Conservation (phyloP, 2,113 vertebrate species). For the Ochotona curzoniae region DNA sequence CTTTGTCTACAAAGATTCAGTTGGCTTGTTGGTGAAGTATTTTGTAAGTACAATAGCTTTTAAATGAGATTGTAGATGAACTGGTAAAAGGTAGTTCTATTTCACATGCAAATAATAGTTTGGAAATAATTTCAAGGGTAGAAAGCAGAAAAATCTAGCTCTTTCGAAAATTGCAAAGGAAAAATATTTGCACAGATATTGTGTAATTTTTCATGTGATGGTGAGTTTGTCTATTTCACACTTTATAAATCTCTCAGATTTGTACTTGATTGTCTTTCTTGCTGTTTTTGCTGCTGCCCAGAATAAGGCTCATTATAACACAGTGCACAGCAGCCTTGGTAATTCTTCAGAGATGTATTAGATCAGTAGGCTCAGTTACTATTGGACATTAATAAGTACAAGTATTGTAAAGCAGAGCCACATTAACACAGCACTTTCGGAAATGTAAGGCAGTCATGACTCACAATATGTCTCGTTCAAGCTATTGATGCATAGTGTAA, state of each 20-base stretch:
- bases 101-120: neutral
- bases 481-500: neutral
- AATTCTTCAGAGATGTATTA: constrained; percentile 46
- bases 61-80: neutral
- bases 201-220: neutral
- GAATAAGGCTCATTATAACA: neutral
- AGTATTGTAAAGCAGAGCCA: neutral
- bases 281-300: constrained; percentile 14
- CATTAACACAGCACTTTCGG: neutral
- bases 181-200: neutral
- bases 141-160: constrained; percentile 29
- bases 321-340: constrained; percentile 21
- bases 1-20: neutral
- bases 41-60: constrained; percentile 3
- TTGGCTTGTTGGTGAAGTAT: neutral
- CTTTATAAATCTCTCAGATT: constrained; percentile 29
- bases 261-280: constrained; percentile 47
- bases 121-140: constrained; percentile 46
- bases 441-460: neutral
- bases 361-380: constrained; percentile 40
- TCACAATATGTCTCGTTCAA: neutral
- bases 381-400: neutral
- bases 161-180: constrained; percentile 28
- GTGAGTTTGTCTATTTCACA: constrained; percentile 57
- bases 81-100: neutral